These are phyloP conservation scores for Synanthedon vespiformis DNA, from an alignment of 2,888 invertebrate species.

Conservation along the genomic window DNA sequence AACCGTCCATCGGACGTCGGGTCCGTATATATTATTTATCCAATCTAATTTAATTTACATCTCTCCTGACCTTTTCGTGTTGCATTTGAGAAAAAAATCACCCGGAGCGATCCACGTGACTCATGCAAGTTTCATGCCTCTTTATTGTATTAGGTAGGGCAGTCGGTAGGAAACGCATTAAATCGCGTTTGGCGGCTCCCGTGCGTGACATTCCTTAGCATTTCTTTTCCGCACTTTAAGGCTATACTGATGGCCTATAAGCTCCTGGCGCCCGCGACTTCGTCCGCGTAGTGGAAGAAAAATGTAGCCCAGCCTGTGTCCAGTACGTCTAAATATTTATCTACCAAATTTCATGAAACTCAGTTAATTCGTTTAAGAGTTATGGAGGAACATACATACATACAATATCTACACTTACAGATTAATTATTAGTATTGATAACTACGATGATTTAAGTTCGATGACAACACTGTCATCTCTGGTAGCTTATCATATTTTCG, in stretches of 20 bases:
- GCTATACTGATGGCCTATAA: not conserved
- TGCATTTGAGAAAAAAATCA: slow-evolving; percentile 42
- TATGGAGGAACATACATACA: too few species aligned
- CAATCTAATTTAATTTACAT: slow-evolving; percentile 66
- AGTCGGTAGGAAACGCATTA: slow-evolving; percentile 31
- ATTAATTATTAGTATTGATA: too few species aligned
- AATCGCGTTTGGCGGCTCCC: slow-evolving; percentile 1
- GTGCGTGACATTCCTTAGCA: not conserved
- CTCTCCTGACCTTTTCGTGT: slow-evolving; percentile 53
- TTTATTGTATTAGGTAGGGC: slow-evolving; percentile 28
- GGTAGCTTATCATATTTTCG: too few species aligned
- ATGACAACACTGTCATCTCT: too few species aligned
- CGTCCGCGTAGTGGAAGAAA: too few species aligned
- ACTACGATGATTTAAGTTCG: too few species aligned
- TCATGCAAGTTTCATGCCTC: slow-evolving; percentile 45
- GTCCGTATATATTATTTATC: slow-evolving; percentile 60
- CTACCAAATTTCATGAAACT: too few species aligned
- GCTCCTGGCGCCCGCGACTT: too few species aligned
- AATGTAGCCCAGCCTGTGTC: too few species aligned
- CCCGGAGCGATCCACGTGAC: slow-evolving; percentile 28
- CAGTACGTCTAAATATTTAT: too few species aligned
- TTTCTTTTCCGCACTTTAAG: not conserved
- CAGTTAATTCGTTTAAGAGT: too few species aligned
- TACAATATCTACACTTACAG: too few species aligned
- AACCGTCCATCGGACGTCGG: slow-evolving; percentile 60